Base-by-base conservation (phyloP, 2,888 invertebrate genomes). In the Linyphia triangularis region DNA sequence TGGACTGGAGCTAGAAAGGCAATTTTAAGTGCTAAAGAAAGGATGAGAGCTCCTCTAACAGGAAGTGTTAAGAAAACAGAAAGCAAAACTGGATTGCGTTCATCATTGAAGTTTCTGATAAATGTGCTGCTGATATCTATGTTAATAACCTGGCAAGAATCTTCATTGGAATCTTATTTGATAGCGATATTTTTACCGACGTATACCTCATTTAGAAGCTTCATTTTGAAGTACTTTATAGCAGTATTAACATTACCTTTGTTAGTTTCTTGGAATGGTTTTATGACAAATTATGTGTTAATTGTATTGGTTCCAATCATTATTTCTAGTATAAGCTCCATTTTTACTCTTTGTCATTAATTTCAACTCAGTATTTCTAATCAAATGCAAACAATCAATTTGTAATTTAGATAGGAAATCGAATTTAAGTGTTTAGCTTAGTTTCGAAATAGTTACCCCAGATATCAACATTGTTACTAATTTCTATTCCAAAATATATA, bases 1-100 rank as follows among this genome's bases (percentile, higher is more conserved):
- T 85, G 84, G 84, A 69, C 37, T 22, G 84, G 69, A 19, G 84
- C 84, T 9, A 77, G 84, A 69, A 67, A 69, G 16, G 84, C 84
- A 9, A 77, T 85, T 28, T 30, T 83, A 26, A 51, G 13, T 13
- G 73, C 73, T 7, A 83, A 83, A 16, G 83, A 83, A 30, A 43
- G 84, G 24, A 77, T 85, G 83, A 83, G 73, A 65, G 63, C 83
- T 16, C 83, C 83, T 19, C 22, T 83, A 0, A 16, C 16, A 2
- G 73, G 73, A 30, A 65, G 30, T n/a, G 9, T 10, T 2, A 28
- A 19, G 0, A 77, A 69, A 26, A 19, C 43, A 5, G 69, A 78
- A 19, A 57, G 28, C 5, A 85, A 79, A 30, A 37, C 16, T 4
- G 16, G 43, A n/a, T 19, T 61, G 4, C 24, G n/a, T 43, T 61